These are phyloP conservation scores for Trichogramma evanescens DNA, from an alignment of 2,888 invertebrate species.

Conservation along the genomic window DNA sequence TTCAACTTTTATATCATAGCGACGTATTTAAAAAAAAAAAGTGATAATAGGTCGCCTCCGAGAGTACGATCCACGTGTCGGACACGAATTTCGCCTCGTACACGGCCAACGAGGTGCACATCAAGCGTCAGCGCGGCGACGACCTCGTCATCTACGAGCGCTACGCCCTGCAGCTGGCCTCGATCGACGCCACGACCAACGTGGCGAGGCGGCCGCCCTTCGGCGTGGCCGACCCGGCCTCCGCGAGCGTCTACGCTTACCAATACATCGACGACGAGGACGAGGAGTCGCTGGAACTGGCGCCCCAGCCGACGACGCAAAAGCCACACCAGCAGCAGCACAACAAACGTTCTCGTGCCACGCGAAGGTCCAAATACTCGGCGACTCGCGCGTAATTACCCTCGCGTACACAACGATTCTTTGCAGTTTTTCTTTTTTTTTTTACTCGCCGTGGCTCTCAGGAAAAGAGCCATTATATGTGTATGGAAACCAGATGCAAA, in stretches of 20 bases:
- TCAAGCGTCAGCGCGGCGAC: conserved; percentile 14
- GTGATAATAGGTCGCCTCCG: conserved; percentile 13
- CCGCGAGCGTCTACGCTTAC: conserved; percentile 20
- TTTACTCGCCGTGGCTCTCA: background rate
- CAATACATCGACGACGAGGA: conserved; percentile 23
- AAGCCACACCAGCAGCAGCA: background rate
- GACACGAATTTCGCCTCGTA: conserved; percentile 20
- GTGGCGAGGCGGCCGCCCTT: background rate
- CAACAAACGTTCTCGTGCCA: background rate
- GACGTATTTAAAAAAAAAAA: too few relatives aligned
- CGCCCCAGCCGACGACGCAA: too few relatives aligned
- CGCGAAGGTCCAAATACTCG: background rate
- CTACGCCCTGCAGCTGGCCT: conserved; percentile 14
- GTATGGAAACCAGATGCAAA: background rate
- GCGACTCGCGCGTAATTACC: background rate
- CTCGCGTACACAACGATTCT: too few relatives aligned
- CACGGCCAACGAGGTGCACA: conserved; percentile 18
- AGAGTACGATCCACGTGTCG: conserved; percentile 18
- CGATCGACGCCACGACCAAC: conserved; percentile 15
- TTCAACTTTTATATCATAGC: too few relatives aligned
- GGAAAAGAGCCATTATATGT: background rate
- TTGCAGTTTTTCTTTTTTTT: background rate
- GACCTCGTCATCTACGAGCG: conserved; percentile 18
- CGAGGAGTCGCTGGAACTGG: background rate
- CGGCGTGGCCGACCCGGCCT: conserved; percentile 19